Percentiles rank a stretch among this genome's conserved stretches.
Evolutionary conservation across 1,140 invertebrate genomes (phyloP).

Genomic region (Chrysopa pallens): DNA sequence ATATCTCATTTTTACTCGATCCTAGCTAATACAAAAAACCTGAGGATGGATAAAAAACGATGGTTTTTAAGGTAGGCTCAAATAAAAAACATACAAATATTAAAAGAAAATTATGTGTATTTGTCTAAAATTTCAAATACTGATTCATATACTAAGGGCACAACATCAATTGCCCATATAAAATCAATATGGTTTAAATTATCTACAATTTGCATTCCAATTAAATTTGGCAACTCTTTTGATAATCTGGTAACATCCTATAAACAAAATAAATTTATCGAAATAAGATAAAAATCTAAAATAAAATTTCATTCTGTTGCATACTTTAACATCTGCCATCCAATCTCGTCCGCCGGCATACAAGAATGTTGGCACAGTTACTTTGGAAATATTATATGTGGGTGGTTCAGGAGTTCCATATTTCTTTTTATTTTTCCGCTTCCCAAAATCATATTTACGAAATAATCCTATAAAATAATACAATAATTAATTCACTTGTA

Average conservation of each 20-base stretch:
- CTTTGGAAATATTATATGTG: constrained; percentile 33
- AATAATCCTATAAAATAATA: constrained; percentile 17
- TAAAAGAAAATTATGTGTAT: too few species aligned
- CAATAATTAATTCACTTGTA: too few species aligned
- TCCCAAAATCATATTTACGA: constrained; percentile 26
- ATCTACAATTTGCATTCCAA: constrained; percentile 35
- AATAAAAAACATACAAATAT: too few species aligned
- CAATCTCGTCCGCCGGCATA: constrained; percentile 28
- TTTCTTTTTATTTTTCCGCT: constrained; percentile 19
- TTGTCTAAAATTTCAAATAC: too few species aligned
- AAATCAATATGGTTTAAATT: constrained; percentile 48
- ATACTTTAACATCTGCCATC: constrained; percentile 26
- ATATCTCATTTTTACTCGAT: too few species aligned
- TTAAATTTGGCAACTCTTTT: constrained; percentile 26
- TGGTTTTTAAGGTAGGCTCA: too few species aligned
- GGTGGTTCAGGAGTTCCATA: constrained; percentile 35
- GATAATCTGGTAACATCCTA: constrained; percentile 20
- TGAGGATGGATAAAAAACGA: too few species aligned
- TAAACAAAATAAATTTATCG: constrained; percentile 1
- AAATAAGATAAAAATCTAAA: too few species aligned
- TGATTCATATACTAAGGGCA: constrained; percentile 29
- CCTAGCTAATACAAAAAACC: too few species aligned
- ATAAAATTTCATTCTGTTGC: too few species aligned
- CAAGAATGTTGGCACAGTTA: constrained; percentile 38
- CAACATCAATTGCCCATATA: constrained; percentile 40